Evolutionary conservation across 1,140 invertebrate genomes (phyloP).

Genomic region (Pseudoatta argentina): DNA sequence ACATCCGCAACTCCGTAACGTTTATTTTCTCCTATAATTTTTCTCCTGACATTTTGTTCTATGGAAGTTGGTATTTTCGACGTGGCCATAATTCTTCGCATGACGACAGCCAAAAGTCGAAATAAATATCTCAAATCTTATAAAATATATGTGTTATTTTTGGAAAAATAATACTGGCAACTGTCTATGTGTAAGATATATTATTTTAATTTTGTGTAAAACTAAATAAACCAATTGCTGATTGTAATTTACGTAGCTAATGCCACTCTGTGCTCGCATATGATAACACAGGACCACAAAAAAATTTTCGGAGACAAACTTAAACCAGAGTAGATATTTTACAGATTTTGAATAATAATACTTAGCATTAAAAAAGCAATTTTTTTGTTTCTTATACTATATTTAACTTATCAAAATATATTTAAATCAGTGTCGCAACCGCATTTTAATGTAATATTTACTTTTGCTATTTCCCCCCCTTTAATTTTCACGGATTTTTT

Average conservation of each 20-base stretch:
- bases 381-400: no score
- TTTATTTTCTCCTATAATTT: conserved; percentile 50
- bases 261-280: not conserved
- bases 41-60: conserved; percentile 42
- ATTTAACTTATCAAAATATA: no score
- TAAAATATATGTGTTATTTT: conserved; percentile 11
- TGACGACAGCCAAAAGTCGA: not conserved
- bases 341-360: no score
- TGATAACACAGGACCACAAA: not conserved
- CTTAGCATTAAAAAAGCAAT: no score
- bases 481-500: no score
- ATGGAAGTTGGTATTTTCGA: conserved; percentile 34
- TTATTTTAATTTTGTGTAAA: not conserved
- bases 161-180: conserved; percentile 18
- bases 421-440: no score
- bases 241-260: not conserved
- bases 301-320: no score
- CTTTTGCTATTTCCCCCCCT: no score
- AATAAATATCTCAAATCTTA: conserved; percentile 33
- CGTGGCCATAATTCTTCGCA: conserved; percentile 38
- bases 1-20: conserved; percentile 21
- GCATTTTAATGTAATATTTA: no score
- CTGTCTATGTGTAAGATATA: not conserved
- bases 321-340: no score
- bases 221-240: not conserved